A percentile compares a stretch with the other conserved stretches of the same genome.
These are phyloP conservation scores for Rhagoletis pomonella DNA, from an alignment of 1,140 invertebrate species.

Conservation along the genomic window DNA sequence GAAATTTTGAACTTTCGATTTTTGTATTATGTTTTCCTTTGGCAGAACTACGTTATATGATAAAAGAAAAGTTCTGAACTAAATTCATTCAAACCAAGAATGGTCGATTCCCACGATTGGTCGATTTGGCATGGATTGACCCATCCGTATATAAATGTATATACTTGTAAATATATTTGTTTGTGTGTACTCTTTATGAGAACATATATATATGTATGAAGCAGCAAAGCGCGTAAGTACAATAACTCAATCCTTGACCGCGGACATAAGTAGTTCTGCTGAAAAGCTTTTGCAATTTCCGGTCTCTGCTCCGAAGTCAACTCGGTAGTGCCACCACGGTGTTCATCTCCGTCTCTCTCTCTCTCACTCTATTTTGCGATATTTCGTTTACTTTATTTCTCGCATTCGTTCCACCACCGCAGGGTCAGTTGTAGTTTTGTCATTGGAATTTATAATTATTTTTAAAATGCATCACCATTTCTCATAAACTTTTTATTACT, in stretches of 20 bases:
- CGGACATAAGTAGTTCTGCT: conserved; percentile 22
- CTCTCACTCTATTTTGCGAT: background rate
- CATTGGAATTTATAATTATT: conserved; percentile 41
- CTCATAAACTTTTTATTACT: conserved; percentile 28
- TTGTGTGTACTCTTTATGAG: background rate
- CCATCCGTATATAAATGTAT: background rate
- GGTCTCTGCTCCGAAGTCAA: background rate
- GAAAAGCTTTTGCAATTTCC: conserved; percentile 12
- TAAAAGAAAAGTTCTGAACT: no score
- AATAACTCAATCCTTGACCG: conserved; percentile 51
- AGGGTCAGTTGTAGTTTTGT: background rate
- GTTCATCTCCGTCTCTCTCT: background rate
- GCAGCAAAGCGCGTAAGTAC: conserved; percentile 12
- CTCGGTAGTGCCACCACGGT: background rate
- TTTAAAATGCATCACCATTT: conserved; percentile 39
- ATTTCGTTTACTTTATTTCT: no score
- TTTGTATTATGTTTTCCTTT: no score
- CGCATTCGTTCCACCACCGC: background rate
- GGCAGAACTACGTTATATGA: no score
- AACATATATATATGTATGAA: background rate
- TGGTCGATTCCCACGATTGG: no score
- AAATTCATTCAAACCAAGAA: no score
- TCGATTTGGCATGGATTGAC: no score
- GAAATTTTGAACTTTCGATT: no score
- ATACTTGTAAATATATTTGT: background rate